Evolutionary conservation across 2,888 invertebrate species (phyloP).

Genomic region (Timema cristinae): DNA sequence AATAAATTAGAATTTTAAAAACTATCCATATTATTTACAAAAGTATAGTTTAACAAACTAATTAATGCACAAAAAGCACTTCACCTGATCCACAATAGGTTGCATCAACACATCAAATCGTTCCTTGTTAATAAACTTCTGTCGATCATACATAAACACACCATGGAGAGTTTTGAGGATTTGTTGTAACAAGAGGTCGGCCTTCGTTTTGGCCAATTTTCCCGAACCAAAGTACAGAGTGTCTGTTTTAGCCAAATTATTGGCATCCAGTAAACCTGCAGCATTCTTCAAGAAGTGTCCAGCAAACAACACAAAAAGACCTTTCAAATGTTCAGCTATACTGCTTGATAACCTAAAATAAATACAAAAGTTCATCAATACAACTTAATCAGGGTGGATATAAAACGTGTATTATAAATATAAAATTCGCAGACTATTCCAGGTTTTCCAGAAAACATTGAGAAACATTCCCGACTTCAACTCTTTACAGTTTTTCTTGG

Average conservation of each 20-base stretch:
- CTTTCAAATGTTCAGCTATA: conserved; percentile 77
- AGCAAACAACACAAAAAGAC: conserved; percentile 86
- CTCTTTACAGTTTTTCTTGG: background rate
- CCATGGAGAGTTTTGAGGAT: conserved; percentile 70
- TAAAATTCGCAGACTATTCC: background rate
- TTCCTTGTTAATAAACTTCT: conserved; percentile 79
- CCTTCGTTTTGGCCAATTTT: conserved; percentile 51
- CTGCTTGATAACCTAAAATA: conserved; percentile 63
- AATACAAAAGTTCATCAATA: conserved; percentile 11
- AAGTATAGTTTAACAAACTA: too few relatives aligned
- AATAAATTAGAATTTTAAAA: too few relatives aligned
- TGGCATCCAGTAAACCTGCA: conserved; percentile 63
- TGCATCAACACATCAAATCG: conserved; percentile 80
- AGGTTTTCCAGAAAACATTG: background rate
- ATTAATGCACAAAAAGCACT: too few relatives aligned
- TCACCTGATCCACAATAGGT: conserved; percentile 79
- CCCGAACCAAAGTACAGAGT: conserved; percentile 46
- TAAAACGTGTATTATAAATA: conserved; percentile 29
- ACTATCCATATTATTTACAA: too few relatives aligned
- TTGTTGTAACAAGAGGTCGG: conserved; percentile 60
- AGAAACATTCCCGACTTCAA: background rate
- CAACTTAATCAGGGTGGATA: background rate
- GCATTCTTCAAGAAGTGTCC: conserved; percentile 80
- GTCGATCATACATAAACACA: conserved; percentile 78
- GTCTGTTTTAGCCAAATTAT: conserved; percentile 57